These are phyloP conservation scores for Bombycilla garrulus DNA, from an alignment of 2,113 vertebrate genomes.

Conservation along the genomic window DNA sequence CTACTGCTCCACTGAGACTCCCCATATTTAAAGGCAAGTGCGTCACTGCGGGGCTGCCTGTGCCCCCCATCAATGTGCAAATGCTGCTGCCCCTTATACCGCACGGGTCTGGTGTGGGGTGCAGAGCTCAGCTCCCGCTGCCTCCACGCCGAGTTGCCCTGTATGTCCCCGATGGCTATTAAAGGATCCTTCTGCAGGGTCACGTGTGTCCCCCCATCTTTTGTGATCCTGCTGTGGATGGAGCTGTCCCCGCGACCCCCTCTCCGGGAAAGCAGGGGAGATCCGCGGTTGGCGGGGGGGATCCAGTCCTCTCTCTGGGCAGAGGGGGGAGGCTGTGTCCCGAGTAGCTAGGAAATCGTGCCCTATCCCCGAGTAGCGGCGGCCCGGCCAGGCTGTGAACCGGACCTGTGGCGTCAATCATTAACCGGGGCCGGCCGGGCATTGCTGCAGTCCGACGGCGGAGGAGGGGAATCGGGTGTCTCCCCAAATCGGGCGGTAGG, in stretches of 20 bases:
- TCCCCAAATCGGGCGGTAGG: not conserved
- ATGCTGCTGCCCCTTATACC: not conserved
- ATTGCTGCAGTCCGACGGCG: not conserved
- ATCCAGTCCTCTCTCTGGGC: no score
- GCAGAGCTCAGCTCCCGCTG: not conserved
- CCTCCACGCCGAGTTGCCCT: not conserved
- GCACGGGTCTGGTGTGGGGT: not conserved
- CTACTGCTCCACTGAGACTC: not conserved
- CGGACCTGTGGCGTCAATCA: not conserved
- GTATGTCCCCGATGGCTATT: conserved; percentile 62
- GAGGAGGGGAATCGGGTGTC: not conserved
- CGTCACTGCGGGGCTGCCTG: not conserved
- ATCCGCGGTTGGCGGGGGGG: no score
- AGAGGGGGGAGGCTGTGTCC: not conserved
- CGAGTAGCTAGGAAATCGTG: not conserved
- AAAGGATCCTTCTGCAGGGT: conserved; percentile 69
- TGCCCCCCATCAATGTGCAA: conserved; percentile 1
- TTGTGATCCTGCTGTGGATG: not conserved
- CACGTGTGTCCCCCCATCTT: not conserved
- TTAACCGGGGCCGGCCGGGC: not conserved
- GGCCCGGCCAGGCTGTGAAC: not conserved
- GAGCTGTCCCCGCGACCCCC: no score
- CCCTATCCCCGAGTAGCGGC: not conserved
- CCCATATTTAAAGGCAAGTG: conserved; percentile 38
- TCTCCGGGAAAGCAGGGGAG: no score